These are phyloP conservation scores for Rhynchonycteris naso DNA, from an alignment of 2,797 vertebrate genomes.

Conservation along the genomic window DNA sequence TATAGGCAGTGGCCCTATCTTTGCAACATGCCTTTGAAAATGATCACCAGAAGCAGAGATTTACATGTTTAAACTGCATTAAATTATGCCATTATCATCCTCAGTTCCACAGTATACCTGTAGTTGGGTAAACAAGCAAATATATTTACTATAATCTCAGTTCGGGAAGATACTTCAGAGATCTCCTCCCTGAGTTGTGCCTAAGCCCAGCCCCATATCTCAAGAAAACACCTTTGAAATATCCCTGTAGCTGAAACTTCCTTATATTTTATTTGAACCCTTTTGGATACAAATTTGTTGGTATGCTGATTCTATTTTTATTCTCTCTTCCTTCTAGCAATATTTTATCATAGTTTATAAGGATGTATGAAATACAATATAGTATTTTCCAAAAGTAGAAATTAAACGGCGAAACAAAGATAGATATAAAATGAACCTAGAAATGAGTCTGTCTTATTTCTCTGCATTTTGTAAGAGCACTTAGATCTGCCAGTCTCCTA, in stretches of 20 bases:
- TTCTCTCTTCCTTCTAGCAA: conserved; percentile 35
- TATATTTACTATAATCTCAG: not conserved
- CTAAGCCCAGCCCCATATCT: not conserved
- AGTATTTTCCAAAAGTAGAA: conserved; percentile 24
- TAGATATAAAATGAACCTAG: not conserved
- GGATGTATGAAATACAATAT: not conserved
- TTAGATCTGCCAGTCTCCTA: not conserved
- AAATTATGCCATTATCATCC: not conserved
- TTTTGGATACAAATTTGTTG: not conserved
- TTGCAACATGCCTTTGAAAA: not conserved
- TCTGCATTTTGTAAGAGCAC: not conserved
- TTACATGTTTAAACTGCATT: not conserved
- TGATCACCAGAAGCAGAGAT: not conserved
- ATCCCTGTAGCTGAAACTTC: not conserved
- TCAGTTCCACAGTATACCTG: not conserved
- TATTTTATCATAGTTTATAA: conserved; percentile 30
- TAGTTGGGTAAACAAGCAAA: not conserved
- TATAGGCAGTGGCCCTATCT: not conserved
- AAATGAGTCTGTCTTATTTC: not conserved
- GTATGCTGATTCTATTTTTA: conserved; percentile 24
- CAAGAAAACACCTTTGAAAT: not conserved
- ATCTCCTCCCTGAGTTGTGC: not conserved
- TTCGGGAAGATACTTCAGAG: not conserved
- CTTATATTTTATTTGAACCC: not conserved
- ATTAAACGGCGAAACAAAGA: not conserved